A percentile compares a stretch with the other conserved stretches of the same genome.
These are phyloP conservation scores for Hippoglossus hippoglossus DNA, from an alignment of 2,797 vertebrate genomes.

Conservation along the genomic window DNA sequence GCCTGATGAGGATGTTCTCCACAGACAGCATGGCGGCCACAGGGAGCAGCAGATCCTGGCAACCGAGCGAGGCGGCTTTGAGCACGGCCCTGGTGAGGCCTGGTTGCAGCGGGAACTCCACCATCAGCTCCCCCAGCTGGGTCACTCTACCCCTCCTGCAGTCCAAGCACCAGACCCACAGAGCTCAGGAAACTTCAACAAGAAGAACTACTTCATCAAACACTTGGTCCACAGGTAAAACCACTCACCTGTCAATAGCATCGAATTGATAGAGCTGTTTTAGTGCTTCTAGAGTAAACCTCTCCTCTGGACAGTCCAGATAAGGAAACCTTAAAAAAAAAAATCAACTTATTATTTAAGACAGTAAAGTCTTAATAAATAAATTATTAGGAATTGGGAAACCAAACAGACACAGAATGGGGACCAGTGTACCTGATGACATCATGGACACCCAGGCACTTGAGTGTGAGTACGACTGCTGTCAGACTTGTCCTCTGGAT, in stretches of 20 bases:
- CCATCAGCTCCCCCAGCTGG: slow-evolving; percentile 91
- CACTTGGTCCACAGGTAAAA: background rate
- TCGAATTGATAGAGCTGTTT: slow-evolving; percentile 95
- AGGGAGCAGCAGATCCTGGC: slow-evolving; percentile 93
- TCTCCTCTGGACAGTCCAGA: slow-evolving; percentile 94
- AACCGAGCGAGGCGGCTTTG: slow-evolving; percentile 90
- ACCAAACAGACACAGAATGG: background rate
- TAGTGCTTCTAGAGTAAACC: slow-evolving; percentile 93
- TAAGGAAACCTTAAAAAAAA: slow-evolving; percentile 90
- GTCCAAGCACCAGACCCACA: slow-evolving; percentile 5
- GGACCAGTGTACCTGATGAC: slow-evolving; percentile 90
- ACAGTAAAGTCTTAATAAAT: background rate
- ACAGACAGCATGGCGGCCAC: slow-evolving; percentile 97
- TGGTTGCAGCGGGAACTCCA: slow-evolving; percentile 94
- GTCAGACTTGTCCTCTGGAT: slow-evolving; percentile 95
- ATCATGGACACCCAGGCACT: slow-evolving; percentile 95
- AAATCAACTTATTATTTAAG: background rate
- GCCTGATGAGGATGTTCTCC: slow-evolving; percentile 97
- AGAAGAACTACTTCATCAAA: background rate
- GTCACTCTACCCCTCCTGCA: slow-evolving; percentile 92
- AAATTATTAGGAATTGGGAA: background rate
- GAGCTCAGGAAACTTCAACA: background rate
- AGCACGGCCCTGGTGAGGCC: slow-evolving; percentile 92
- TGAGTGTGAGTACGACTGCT: slow-evolving; percentile 93
- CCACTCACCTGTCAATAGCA: slow-evolving; percentile 94